Evolutionary conservation across 2,797 vertebrate genomes (phyloP).

Genomic region (Cichlasoma orientale): DNA sequence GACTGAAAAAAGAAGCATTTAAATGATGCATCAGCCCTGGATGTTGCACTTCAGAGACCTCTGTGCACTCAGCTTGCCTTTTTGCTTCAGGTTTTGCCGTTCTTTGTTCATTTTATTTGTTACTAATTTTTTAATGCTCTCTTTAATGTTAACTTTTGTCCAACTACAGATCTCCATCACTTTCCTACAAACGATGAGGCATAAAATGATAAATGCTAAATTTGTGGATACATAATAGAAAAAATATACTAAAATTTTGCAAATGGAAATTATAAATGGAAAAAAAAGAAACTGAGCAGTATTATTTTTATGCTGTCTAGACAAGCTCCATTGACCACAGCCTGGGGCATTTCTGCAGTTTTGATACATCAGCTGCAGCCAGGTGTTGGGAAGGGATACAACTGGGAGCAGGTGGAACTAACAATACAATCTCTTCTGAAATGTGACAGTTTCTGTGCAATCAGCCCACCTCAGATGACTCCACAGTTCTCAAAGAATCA

Average conservation of each 20-base stretch:
- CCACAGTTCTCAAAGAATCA: neutral
- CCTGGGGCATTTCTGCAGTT: neutral
- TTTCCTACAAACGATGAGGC: neutral
- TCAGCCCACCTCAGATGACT: constrained; percentile 18
- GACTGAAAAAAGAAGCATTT: constrained; percentile 5
- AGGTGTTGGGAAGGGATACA: neutral
- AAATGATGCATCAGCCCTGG: constrained; percentile 24
- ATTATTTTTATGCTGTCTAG: neutral
- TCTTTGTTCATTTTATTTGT: neutral
- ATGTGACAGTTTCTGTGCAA: neutral
- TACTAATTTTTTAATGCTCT: neutral
- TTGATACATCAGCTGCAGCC: neutral
- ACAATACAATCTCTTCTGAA: neutral
- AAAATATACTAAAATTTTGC: no score
- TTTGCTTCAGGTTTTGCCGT: no score
- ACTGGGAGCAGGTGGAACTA: neutral
- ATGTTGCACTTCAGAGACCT: neutral
- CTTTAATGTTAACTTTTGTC: neutral
- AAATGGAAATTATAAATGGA: no score
- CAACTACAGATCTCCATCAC: neutral
- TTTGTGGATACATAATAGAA: neutral
- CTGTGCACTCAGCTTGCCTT: neutral
- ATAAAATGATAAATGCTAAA: neutral
- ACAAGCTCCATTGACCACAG: neutral
- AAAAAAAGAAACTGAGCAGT: neutral